phyloP scores from a whole-genome alignment of 2,888 invertebrate species.

The Campopleginae sp. region DNA sequence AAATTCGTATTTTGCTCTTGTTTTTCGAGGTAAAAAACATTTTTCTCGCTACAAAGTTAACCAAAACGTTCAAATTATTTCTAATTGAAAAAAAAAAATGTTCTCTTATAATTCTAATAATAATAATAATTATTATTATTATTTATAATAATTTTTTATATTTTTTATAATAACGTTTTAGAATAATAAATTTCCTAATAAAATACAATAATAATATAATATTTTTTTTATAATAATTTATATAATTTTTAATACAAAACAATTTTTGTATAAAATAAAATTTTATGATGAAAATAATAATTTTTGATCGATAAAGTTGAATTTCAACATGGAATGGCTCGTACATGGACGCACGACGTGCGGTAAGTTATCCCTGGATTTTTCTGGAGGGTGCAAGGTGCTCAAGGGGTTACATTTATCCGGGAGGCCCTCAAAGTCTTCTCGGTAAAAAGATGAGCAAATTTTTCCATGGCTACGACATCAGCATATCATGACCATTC shows the following conservation, averaged over 20 bases:
- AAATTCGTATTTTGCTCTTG: neutral
- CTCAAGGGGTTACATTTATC: conserved; percentile 72
- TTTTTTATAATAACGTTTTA: too few species aligned
- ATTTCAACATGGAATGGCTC: neutral
- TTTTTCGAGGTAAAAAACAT: neutral
- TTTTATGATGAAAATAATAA: neutral
- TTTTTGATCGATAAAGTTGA: too few species aligned
- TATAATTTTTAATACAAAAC: too few species aligned
- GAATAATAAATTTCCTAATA: too few species aligned
- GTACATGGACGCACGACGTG: conserved; percentile 3
- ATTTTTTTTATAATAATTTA: too few species aligned
- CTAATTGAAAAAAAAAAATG: too few species aligned
- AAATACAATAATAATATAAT: too few species aligned
- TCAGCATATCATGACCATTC: conserved; percentile 19
- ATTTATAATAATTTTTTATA: too few species aligned
- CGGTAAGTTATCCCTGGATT: conserved; percentile 58
- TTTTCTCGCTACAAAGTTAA: neutral
- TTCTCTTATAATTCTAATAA: too few species aligned
- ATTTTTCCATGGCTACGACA: conserved; percentile 19
- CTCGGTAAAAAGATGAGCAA: conserved; percentile 22
- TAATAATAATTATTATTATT: too few species aligned
- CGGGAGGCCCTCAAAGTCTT: conserved; percentile 40
- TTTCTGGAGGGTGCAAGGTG: conserved; percentile 74
- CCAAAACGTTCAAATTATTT: neutral
- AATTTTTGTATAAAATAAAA: too few species aligned